These are phyloP conservation scores for Drosophila asahinai DNA, from an alignment of 1,140 invertebrate genomes.

Conservation along the genomic window DNA sequence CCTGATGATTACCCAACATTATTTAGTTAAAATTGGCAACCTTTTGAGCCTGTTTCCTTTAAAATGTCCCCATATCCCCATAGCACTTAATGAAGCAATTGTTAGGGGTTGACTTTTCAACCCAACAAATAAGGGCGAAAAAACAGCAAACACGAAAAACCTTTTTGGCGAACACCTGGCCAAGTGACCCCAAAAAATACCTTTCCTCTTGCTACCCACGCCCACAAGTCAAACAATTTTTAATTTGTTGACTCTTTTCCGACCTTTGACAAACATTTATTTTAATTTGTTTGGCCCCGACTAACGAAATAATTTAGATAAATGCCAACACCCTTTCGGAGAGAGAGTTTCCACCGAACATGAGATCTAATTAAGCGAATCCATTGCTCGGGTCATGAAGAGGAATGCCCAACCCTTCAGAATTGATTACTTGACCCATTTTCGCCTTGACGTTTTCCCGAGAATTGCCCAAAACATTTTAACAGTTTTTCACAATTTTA, in stretches of 20 bases:
- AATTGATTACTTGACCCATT: conserved; percentile 63
- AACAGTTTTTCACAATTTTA: conserved; percentile 70
- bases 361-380: conserved; percentile 65
- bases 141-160: conserved; percentile 44
- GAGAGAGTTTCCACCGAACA: conserved; percentile 8
- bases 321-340: conserved; percentile 42
- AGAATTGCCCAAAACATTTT: conserved; percentile 60
- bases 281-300: conserved; percentile 70
- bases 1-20: neutral
- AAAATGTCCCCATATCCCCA: conserved; percentile 17
- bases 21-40: conserved; percentile 13
- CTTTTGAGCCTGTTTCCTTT: neutral
- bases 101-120: conserved; percentile 44
- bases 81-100: conserved; percentile 63
- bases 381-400: neutral
- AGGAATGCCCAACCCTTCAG: conserved; percentile 45
- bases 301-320: conserved; percentile 78
- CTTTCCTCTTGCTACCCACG: conserved; percentile 2
- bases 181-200: conserved; percentile 40
- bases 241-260: conserved; percentile 68
- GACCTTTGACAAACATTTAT: conserved; percentile 65
- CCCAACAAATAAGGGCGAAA: neutral
- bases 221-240: conserved; percentile 55
- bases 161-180: conserved; percentile 59
- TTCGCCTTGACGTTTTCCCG: conserved; percentile 41